Base-by-base conservation (phyloP, 2,797 vertebrate species). In the Eulemur mongoz region DNA sequence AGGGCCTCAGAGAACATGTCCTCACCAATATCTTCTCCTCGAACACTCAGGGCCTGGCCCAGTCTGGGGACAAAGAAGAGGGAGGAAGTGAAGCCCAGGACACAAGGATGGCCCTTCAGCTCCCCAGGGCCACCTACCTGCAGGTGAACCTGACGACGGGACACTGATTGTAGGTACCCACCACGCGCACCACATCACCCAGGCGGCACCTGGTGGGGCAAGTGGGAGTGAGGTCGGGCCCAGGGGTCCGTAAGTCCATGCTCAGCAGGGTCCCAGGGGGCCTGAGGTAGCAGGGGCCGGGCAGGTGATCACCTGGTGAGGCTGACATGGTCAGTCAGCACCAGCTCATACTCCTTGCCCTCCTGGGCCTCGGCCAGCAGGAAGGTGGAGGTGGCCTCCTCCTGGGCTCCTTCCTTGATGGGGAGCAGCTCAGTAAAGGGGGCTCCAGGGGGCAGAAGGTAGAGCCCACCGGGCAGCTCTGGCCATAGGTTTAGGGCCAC, bases 391-490 rank as follows among this genome's bases (percentile, higher is more conserved):
- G 98, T 83, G 1, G 94, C 69, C 54, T 99, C 98, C 70, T 99
- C 98, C 65, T 98, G 98, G 85, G 98, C 97, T 45, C 94, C 98
- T 96, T 94, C 97, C 57, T 78, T 25, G 72, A 99, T 98, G 0
- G 98, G 99, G 79, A 99, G 98, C 98, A 99, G 99, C 98, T 99
- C 99, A 0, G 98, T 99, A 97, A 99, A 99, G 98, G 99, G 99
- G 84, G 99, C 98, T 25, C 99, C 98, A 0, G 99, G 99, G 94
- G 99, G 99, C 82, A 99, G 98, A 91, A 99, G 94, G 97, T 99
- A 99, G n/a, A 93, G 98, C 18, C 99, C 98, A 0, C 0, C 92
- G 4, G 98, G 94, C 61, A 99, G 97, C 76, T 97, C 94, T 0
- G 99, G 99, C 99, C 99, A 99, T 92, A 99, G 98, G 98, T 99